Percentiles rank a stretch among this genome's conserved stretches.
phyloP scores from a whole-genome alignment of 2,113 vertebrate species.

The Sphyrna mokarran region DNA sequence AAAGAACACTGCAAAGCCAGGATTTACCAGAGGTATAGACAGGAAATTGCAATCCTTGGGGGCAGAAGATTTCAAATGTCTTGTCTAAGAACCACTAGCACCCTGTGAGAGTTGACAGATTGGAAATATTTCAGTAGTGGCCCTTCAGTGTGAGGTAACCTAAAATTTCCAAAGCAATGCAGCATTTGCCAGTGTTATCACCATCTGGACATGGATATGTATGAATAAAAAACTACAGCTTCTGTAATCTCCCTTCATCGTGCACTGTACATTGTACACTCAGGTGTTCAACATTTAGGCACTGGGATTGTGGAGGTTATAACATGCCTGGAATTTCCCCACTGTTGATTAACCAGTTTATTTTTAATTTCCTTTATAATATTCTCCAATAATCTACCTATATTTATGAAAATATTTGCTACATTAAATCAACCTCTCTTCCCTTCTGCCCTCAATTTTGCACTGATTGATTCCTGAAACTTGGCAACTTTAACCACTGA shows the following conservation, averaged over 20 bases:
- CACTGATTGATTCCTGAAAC: background rate
- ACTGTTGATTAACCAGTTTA: background rate
- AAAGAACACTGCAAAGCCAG: background rate
- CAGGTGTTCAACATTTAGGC: background rate
- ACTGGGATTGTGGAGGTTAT: background rate
- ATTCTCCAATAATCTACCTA: background rate
- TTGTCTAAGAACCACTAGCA: background rate
- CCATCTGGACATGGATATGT: background rate
- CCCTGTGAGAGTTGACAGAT: background rate
- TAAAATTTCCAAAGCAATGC: background rate
- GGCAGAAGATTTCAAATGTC: background rate
- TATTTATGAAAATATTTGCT: background rate
- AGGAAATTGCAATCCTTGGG: background rate
- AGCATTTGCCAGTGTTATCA: background rate
- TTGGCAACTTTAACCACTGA: background rate
- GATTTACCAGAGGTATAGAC: background rate
- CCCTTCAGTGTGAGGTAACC: background rate
- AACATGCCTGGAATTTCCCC: background rate
- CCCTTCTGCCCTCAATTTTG: background rate
- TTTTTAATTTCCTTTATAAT: slow-evolving; percentile 2
- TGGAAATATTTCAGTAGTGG: background rate
- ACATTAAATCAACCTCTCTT: background rate
- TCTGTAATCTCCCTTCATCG: background rate
- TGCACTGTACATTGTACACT: background rate
- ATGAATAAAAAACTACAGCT: background rate